These are phyloP conservation scores for Tribolium freemani DNA, from an alignment of 2,888 invertebrate species.

Conservation along the genomic window DNA sequence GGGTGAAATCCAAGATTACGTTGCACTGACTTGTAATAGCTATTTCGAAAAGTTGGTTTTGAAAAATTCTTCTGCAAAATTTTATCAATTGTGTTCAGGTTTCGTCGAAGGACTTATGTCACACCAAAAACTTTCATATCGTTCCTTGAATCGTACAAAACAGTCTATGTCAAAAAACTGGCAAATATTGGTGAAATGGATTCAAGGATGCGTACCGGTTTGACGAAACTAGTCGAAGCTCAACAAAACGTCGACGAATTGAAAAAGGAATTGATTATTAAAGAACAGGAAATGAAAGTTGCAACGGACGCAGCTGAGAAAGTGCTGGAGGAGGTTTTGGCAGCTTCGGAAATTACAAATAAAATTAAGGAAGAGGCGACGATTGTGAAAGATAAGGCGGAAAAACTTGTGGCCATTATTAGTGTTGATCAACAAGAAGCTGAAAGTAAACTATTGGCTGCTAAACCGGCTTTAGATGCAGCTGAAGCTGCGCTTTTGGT, in stretches of 20 bases:
- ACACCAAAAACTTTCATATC: constrained; percentile 92
- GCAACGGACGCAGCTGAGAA: constrained; percentile 87
- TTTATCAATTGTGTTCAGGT: constrained; percentile 66
- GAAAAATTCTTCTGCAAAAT: background rate
- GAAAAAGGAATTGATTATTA: constrained; percentile 83
- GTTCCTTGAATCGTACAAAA: constrained; percentile 87
- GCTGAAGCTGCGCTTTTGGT: constrained; percentile 88
- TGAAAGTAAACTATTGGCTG: constrained; percentile 83
- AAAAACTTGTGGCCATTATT: constrained; percentile 82
- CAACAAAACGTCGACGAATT: constrained; percentile 85
- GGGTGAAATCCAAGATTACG: constrained; percentile 87
- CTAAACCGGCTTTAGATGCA: constrained; percentile 88
- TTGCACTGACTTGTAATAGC: constrained; percentile 78
- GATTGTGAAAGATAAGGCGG: constrained; percentile 85
- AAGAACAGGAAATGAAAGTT: constrained; percentile 83
- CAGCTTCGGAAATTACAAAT: constrained; percentile 84
- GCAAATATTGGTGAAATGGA: constrained; percentile 81
- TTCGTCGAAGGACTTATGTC: constrained; percentile 86
- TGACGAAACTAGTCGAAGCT: constrained; percentile 89
- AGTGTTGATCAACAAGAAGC: constrained; percentile 85
- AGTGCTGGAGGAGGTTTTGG: constrained; percentile 82
- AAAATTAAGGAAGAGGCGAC: constrained; percentile 86
- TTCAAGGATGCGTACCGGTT: constrained; percentile 87
- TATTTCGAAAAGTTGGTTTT: constrained; percentile 79
- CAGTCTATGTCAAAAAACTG: constrained; percentile 81